Conservation (phyloP, 2,888 invertebrate genomes). For the Cordilura impudica region DNA sequence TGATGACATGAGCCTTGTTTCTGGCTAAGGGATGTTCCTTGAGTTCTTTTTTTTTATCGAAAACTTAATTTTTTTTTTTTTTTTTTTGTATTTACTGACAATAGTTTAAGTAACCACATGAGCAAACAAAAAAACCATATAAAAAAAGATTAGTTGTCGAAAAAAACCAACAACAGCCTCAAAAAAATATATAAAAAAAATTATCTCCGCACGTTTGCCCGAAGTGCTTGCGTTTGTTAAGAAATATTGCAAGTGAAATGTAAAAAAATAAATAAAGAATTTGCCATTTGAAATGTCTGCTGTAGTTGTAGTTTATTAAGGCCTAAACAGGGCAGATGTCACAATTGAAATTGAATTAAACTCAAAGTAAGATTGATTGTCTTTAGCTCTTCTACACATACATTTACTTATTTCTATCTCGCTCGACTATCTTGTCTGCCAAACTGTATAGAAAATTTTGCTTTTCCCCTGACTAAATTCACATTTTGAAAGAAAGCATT, state of each 20-base stretch:
- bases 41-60: neutral
- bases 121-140: slow-evolving; percentile 48
- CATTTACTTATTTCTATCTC: neutral
- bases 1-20: neutral
- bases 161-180: slow-evolving; percentile 1
- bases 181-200: slow-evolving; percentile 28
- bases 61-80: slow-evolving; percentile 58
- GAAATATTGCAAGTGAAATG: slow-evolving; percentile 48
- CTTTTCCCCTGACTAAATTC: slow-evolving; percentile 24
- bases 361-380: slow-evolving; percentile 75
- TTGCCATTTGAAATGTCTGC: slow-evolving; percentile 34
- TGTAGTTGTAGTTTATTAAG: slow-evolving; percentile 31
- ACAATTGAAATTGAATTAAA: slow-evolving; percentile 78
- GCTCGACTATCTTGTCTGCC: neutral
- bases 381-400: slow-evolving; percentile 51
- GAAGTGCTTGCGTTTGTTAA: slow-evolving; percentile 55
- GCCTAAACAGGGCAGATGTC: slow-evolving; percentile 76
- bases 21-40: slow-evolving; percentile 32
- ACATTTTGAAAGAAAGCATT: slow-evolving; percentile 1
- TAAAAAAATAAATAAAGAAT: too few species aligned
- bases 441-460: neutral
- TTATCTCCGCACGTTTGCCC: slow-evolving; percentile 56
- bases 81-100: slow-evolving; percentile 42
- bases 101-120: slow-evolving; percentile 62
- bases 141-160: slow-evolving; percentile 44